Percentiles rank a stretch among this genome's conserved stretches.
Evolutionary conservation across 2,888 invertebrate species (phyloP).

Genomic region (Icerya purchasi): DNA sequence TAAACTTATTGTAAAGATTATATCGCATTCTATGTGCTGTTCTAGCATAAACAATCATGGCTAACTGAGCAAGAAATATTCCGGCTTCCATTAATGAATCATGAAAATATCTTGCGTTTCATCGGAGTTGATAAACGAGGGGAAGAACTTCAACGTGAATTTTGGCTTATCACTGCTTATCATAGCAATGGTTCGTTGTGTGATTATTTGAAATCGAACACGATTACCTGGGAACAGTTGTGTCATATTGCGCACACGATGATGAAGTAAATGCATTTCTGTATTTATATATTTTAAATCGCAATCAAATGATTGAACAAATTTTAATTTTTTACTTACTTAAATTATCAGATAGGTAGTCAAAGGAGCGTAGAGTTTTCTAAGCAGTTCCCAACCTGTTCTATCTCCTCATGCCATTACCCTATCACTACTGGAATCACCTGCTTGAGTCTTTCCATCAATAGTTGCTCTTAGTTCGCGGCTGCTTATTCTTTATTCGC

Average conservation of each 20-base stretch:
- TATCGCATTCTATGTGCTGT: no score
- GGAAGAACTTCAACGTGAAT: conserved; percentile 63
- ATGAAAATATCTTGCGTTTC: conserved; percentile 71
- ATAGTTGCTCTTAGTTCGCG: no score
- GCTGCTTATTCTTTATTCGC: no score
- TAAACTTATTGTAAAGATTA: no score
- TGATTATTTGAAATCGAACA: conserved; percentile 80
- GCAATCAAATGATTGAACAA: no score
- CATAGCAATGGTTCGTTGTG: conserved; percentile 82
- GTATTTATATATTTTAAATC: conserved; percentile 3
- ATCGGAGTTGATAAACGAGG: conserved; percentile 77
- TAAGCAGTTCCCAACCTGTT: no score
- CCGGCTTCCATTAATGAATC: conserved; percentile 72
- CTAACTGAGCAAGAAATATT: conserved; percentile 82
- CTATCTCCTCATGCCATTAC: no score
- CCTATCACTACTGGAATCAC: no score
- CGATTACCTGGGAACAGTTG: conserved; percentile 63
- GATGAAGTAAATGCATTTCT: conserved; percentile 40
- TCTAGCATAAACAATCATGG: conserved; percentile 76
- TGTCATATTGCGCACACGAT: conserved; percentile 71
- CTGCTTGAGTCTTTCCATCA: no score
- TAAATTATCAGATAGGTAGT: no score
- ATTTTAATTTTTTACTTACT: no score
- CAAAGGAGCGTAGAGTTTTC: no score
- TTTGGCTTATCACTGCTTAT: conserved; percentile 89